Evolutionary conservation across 1,140 invertebrate species (phyloP), one percentile per base, ranked within the genome.

Genomic region (Psilanteris sp.): DNA sequence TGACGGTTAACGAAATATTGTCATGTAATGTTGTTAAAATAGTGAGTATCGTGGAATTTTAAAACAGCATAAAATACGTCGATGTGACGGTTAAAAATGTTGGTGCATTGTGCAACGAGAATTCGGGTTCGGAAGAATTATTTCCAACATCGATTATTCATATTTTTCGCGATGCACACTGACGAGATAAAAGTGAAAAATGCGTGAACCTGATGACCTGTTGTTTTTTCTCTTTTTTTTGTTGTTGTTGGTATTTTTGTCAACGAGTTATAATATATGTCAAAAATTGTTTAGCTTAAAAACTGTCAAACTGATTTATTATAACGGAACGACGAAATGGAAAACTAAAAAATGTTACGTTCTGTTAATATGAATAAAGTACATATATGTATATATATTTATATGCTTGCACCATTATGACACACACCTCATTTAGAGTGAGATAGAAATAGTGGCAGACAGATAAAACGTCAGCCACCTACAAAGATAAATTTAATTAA

Each of bases 71-170:
- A n/a, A 48, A 48, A 32, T 32, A 11, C 15, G 5, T 18, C 14
- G 32, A 31, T 22, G 27, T 34, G 32, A 37, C 22, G n/a, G 36
- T 10, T 8, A 27, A 34, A 41, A 36, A 52, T 36, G 27, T 36
- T 14, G 15, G 10, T 8, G 10, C 29, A 31, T 31, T 31, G 10
- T 31, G 6, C 10, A 11, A 36, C 7, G 14, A 22, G 14, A 52
- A 54, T 54, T 27, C 1, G 1, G 0, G 4, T 29, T 27, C 48
- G 27, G 27, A 20, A 39, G 27, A 54, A 54, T 31, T 15, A 36
- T 26, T 20, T 54, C 13, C 18, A 29, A 20, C 22, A 41, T 55
- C 36, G 50, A 55, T 55, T 55, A 55, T 41, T 55, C 24, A 41
- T 55, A 37, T 55, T 29, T 29, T 41, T 16, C 36, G 11, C 8